phyloP scores from a whole-genome alignment of 2,888 invertebrate genomes.

The Machimus rusticus region DNA sequence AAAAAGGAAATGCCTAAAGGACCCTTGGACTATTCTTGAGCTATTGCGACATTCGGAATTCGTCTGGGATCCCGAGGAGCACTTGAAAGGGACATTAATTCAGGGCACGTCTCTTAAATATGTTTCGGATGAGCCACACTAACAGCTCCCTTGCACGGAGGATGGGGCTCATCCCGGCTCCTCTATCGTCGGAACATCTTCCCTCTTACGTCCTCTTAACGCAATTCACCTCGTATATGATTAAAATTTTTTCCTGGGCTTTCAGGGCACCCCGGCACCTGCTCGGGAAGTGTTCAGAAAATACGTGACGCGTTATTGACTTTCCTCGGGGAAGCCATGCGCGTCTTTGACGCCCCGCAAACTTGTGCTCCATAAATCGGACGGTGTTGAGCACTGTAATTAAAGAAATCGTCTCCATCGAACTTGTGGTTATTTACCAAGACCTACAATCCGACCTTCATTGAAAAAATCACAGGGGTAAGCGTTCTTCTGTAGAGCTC shows the following conservation, averaged over 20 bases:
- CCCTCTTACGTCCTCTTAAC: neutral
- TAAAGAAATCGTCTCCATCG: neutral
- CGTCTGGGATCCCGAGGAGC: neutral
- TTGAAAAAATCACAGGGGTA: neutral
- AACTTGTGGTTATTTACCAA: neutral
- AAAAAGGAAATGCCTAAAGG: neutral
- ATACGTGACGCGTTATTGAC: neutral
- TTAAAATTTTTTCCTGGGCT: neutral
- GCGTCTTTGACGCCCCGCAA: neutral
- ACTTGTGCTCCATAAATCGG: neutral
- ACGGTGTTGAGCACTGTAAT: neutral
- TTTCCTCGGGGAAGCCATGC: neutral
- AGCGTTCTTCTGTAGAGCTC: neutral
- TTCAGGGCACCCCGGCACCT: neutral
- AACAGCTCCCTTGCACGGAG: neutral
- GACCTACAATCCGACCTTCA: neutral
- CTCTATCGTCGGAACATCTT: neutral
- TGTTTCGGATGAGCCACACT: slow-evolving; percentile 19
- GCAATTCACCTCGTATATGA: neutral
- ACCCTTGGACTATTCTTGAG: neutral
- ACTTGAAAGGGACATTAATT: slow-evolving; percentile 18
- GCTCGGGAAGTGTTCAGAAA: neutral
- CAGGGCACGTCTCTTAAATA: slow-evolving; percentile 23
- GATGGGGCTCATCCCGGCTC: neutral
- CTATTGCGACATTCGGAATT: slow-evolving; percentile 7